phyloP scores from a whole-genome alignment of 2,888 invertebrate genomes.

The Trissolcus brochymenae region DNA sequence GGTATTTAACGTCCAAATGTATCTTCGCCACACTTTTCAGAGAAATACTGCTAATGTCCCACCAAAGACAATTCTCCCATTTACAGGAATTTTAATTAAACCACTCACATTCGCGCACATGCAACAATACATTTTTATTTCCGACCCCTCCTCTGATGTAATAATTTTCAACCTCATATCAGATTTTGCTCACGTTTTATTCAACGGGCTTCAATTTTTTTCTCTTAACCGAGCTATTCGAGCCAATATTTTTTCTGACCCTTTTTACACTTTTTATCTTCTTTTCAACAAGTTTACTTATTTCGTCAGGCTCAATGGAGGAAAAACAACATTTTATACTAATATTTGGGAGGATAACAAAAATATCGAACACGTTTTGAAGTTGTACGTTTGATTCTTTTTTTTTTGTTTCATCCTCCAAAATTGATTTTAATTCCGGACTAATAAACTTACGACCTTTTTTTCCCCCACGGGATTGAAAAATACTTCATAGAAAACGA shows the following conservation, averaged over 20 bases:
- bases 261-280: too few relatives aligned
- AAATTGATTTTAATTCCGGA: slow-evolving; percentile 14
- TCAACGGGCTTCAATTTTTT: too few relatives aligned
- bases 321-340: too few relatives aligned
- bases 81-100: slow-evolving; percentile 52
- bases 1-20: slow-evolving; percentile 57
- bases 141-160: too few relatives aligned
- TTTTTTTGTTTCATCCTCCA: neutral
- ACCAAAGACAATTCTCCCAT: slow-evolving; percentile 43
- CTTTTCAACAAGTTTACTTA: too few relatives aligned
- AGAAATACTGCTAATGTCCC: slow-evolving; percentile 47
- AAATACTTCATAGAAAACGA: slow-evolving; percentile 53
- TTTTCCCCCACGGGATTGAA: slow-evolving; percentile 51
- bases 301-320: too few relatives aligned
- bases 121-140: slow-evolving; percentile 16
- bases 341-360: too few relatives aligned
- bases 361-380: too few relatives aligned
- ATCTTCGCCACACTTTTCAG: slow-evolving; percentile 54
- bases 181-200: too few relatives aligned
- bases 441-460: slow-evolving; percentile 44
- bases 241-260: neutral
- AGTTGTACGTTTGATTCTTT: slow-evolving; percentile 1
- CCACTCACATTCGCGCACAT: slow-evolving; percentile 46
- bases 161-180: too few relatives aligned
- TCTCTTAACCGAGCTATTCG: too few relatives aligned